These are phyloP conservation scores for Enoplosus armatus DNA, from an alignment of 2,797 vertebrate genomes.

Conservation along the genomic window DNA sequence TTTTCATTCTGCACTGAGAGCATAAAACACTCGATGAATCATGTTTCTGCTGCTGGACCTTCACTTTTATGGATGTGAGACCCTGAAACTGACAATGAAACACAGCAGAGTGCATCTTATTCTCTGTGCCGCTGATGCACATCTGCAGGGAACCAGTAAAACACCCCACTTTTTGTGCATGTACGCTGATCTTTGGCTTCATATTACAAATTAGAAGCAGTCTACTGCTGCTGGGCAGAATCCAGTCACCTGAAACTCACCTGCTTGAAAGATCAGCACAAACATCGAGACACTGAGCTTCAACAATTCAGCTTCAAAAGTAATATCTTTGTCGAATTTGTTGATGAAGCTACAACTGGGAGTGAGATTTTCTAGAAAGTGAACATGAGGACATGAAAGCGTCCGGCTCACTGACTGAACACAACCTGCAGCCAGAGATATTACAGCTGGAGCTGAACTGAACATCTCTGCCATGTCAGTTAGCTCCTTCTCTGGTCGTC, in stretches of 20 bases:
- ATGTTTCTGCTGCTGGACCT: neutral
- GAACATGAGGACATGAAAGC: no score
- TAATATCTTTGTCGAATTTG: no score
- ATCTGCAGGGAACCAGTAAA: neutral
- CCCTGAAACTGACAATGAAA: constrained; percentile 3
- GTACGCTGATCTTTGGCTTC: neutral
- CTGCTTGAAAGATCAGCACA: neutral
- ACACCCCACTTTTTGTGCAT: neutral
- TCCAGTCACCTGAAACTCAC: neutral
- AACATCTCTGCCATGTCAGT: no score
- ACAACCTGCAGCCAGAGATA: no score
- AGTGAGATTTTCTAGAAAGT: no score
- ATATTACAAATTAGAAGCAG: neutral
- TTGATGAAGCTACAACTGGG: no score
- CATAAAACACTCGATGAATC: constrained; percentile 18
- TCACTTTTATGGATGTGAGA: constrained; percentile 9
- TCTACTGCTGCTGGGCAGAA: neutral
- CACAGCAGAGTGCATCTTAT: neutral
- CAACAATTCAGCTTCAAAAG: no score
- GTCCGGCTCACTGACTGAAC: no score
- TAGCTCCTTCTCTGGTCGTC: no score
- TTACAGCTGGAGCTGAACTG: no score
- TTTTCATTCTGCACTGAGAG: constrained; percentile 19
- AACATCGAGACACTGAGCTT: neutral
- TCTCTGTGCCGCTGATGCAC: neutral